Base-by-base conservation (phyloP, 2,797 vertebrate genomes). In the Gastrophryne carolinensis region DNA sequence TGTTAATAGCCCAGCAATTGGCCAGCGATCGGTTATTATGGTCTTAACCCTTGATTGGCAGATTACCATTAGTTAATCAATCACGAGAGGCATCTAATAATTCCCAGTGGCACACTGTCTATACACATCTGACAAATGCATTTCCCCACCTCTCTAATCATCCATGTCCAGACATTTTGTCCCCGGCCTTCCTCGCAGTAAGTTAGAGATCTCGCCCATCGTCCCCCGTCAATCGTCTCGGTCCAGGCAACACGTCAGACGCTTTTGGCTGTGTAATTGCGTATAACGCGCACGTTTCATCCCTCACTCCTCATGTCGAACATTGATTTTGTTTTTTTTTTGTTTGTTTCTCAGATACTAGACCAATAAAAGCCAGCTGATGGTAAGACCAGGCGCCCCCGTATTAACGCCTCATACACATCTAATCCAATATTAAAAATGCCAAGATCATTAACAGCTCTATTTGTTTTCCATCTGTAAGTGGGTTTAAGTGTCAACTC, bases 361-460 rank as follows among this genome's bases (percentile, higher is more conserved):
- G 39, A 17, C 15, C 39, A 44, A 44, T 44, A 15, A 44, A 44
- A 44, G 39, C 39, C 17, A 21, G 5, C 26, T 49, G 37, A 65
- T 13, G 15, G 39, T 21, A 13, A 19, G n/a, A 24, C 11, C n/a
- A 47, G 37, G 7, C 37, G 10, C 3, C 21, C 57, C 17, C 17
- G 11, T 47, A 63, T 69, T 69, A 66, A 66, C 35, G 50, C 63
- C 34, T 61, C 12, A 32, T 15, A 12, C 27, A 54, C 57, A 26
- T 63, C 74, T 57, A 71, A 77, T 64, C 58, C 74, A 64, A 77
- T 63, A 77, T 71, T 77, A 58, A 71, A 64, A 63, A 24, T 66
- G n/a, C n/a, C 49, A 44, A 61, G 66, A 77, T 77, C 66, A 77
- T 77, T 77, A 77, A 71, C 50, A 37, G 67, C 74, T 64, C 58